These are phyloP conservation scores for Pentamera pediparva DNA, from an alignment of 53 echinoderm and acorn worm genomes.

Conservation along the genomic window DNA sequence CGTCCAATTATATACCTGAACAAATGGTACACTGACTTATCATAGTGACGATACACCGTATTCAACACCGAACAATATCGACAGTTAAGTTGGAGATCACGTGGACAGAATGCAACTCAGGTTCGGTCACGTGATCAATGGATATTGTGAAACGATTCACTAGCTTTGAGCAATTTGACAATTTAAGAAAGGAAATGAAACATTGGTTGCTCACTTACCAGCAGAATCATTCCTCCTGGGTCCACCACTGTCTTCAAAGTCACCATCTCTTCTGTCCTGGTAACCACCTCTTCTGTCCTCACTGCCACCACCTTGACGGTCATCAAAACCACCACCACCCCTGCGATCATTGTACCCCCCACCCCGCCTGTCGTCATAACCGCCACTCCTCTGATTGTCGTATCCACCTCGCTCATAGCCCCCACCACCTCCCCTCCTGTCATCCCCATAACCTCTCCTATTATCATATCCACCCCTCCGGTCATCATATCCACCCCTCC, in stretches of 20 bases:
- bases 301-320: neutral
- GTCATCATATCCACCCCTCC: slow-evolving; percentile 33
- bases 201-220: too few species aligned
- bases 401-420: slow-evolving; percentile 21
- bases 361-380: slow-evolving; percentile 34
- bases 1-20: too few species aligned
- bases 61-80: too few species aligned
- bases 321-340: slow-evolving; percentile 29
- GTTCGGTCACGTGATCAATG: too few species aligned
- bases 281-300: slow-evolving; percentile 10
- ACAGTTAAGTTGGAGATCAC: too few species aligned
- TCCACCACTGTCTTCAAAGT: slow-evolving; percentile 10
- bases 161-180: neutral
- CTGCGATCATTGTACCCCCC: slow-evolving; percentile 33
- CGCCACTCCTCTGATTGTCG: slow-evolving; percentile 23
- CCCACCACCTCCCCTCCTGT: slow-evolving; percentile 10
- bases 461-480: slow-evolving; percentile 39
- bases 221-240: too few species aligned
- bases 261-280: slow-evolving; percentile 2
- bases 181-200: too few species aligned
- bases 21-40: too few species aligned
- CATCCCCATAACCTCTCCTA: slow-evolving; percentile 29
- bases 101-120: too few species aligned
- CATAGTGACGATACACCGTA: too few species aligned
- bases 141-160: neutral